These are phyloP conservation scores for Stichodactyla helianthus DNA, from an alignment of 64 coral and sea anemone species.

Conservation along the genomic window DNA sequence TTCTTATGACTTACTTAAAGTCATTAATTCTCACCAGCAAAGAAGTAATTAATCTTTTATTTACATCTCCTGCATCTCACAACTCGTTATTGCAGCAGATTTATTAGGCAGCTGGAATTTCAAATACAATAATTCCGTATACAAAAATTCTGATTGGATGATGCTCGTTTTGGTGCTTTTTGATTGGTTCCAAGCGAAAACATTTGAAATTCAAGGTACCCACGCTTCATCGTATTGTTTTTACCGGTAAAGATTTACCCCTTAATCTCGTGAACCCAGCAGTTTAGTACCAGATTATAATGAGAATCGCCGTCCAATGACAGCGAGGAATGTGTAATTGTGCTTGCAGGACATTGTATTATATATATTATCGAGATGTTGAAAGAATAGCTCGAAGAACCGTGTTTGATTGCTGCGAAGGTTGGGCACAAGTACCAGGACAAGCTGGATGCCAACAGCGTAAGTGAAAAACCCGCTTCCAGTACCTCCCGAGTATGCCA, in stretches of 20 bases:
- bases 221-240: too few species aligned
- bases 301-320: neutral
- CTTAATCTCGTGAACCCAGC: too few species aligned
- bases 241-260: too few species aligned
- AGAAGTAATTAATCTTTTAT: neutral
- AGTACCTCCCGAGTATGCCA: too few species aligned
- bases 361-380: conserved; percentile 32
- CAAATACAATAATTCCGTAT: neutral
- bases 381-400: conserved; percentile 29
- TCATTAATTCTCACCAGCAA: neutral
- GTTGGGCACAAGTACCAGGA: conserved; percentile 43
- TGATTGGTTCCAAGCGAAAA: too few species aligned
- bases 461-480: conserved; percentile 10
- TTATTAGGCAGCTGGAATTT: neutral
- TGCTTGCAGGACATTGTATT: conserved; percentile 37
- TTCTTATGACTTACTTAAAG: neutral
- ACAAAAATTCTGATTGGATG: neutral
- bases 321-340: neutral
- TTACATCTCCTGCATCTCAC: neutral
- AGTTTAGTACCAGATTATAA: neutral
- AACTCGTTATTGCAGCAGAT: neutral
- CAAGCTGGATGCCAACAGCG: conserved; percentile 37
- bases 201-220: too few species aligned
- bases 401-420: conserved; percentile 43
- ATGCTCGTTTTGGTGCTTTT: too few species aligned